Evolutionary conservation across 2,888 invertebrate species (phyloP).

Genomic region (Drosophila cyrtoloma): DNA sequence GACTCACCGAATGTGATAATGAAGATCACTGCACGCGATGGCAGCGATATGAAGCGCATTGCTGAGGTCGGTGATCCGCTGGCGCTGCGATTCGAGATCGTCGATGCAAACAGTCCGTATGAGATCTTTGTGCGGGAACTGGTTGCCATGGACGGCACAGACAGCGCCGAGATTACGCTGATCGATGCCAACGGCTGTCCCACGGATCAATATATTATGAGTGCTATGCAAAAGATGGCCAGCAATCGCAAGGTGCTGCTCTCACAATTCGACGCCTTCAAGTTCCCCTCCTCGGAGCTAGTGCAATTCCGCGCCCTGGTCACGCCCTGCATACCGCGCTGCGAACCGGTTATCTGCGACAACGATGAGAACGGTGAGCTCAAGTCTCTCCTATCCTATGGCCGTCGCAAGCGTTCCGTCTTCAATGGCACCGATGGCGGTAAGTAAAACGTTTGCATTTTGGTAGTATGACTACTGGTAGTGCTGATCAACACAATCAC

Average conservation of each 20-base stretch:
- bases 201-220: conserved; percentile 97
- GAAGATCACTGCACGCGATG: conserved; percentile 94
- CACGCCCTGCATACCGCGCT: conserved; percentile 96
- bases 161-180: conserved; percentile 95
- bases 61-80: conserved; percentile 97
- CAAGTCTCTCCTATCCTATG: conserved; percentile 93
- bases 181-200: conserved; percentile 97
- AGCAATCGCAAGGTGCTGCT: conserved; percentile 93
- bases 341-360: conserved; percentile 96
- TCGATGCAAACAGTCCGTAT: conserved; percentile 96
- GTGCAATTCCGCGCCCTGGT: conserved; percentile 97
- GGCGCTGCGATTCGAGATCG: conserved; percentile 95
- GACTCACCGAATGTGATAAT: conserved; percentile 97
- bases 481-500: conserved; percentile 39
- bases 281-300: conserved; percentile 96
- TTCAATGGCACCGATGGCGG: conserved; percentile 85
- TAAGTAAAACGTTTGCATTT: conserved; percentile 66
- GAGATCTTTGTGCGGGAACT: conserved; percentile 97
- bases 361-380: conserved; percentile 93
- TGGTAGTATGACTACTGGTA: conserved; percentile 1
- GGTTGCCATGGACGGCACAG: conserved; percentile 97
- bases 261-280: conserved; percentile 97
- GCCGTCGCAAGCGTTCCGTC: conserved; percentile 90
- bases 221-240: conserved; percentile 94
- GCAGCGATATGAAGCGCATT: conserved; percentile 92